Evolutionary conservation across 2,888 invertebrate genomes (phyloP).

Genomic region (Macrosoma leucophasiata): DNA sequence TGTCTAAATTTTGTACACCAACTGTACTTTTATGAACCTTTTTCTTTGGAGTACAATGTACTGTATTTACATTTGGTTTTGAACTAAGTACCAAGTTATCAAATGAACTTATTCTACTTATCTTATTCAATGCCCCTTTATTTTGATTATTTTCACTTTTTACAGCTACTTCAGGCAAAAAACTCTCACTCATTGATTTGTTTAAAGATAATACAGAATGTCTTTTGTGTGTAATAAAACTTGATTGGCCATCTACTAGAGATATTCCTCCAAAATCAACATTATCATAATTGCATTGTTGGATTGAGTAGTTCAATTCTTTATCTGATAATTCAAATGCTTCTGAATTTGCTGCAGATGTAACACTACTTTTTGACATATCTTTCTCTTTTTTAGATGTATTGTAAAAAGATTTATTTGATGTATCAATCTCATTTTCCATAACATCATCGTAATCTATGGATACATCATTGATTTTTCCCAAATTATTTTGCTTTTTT

Average conservation of each 20-base stretch:
- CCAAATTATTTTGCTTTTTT: slow-evolving; percentile 26
- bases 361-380: slow-evolving; percentile 17
- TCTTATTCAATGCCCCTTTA: slow-evolving; percentile 8
- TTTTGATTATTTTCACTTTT: slow-evolving; percentile 18
- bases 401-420: slow-evolving; percentile 9
- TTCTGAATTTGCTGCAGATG: slow-evolving; percentile 35
- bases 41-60: no score
- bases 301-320: slow-evolving; percentile 79
- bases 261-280: slow-evolving; percentile 41
- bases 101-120: slow-evolving; percentile 6
- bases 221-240: no score
- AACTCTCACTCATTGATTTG: slow-evolving; percentile 29
- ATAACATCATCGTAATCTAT: slow-evolving; percentile 58
- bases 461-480: slow-evolving; percentile 45
- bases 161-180: slow-evolving; percentile 33
- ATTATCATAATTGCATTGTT: slow-evolving; percentile 41
- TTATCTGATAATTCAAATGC: slow-evolving; percentile 71
- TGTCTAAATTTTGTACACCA: slow-evolving; percentile 50
- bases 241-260: slow-evolving; percentile 33
- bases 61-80: slow-evolving; percentile 9
- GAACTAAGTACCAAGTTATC: slow-evolving; percentile 8
- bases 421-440: slow-evolving; percentile 14
- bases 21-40: no score
- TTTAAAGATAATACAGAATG: no score
- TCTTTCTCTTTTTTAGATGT: slow-evolving; percentile 13